Conservation (phyloP, 2,113 vertebrate species). For the Sorex araneus region DNA sequence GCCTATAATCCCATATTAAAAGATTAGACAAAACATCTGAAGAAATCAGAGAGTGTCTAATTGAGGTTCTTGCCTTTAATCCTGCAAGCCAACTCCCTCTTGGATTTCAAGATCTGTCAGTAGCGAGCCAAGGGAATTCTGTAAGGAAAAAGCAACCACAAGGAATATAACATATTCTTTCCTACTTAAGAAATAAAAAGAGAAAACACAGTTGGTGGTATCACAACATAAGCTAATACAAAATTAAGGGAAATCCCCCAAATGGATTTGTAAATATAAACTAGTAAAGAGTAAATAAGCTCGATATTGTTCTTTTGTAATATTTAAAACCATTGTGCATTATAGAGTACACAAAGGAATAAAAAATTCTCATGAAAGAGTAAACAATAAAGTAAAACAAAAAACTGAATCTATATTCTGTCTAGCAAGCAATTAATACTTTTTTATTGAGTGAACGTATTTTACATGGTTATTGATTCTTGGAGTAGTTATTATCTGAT, state of each 20-base stretch:
- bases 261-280: slow-evolving; percentile 70
- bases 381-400: slow-evolving; percentile 40
- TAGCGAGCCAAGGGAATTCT: slow-evolving; percentile 90
- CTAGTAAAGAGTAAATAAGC: slow-evolving; percentile 64
- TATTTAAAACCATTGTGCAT: slow-evolving; percentile 7
- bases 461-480: slow-evolving; percentile 33
- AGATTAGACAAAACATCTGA: slow-evolving; percentile 94
- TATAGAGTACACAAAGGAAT: background rate
- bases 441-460: slow-evolving; percentile 14
- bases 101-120: slow-evolving; percentile 92
- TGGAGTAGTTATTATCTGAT: background rate
- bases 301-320: slow-evolving; percentile 3
- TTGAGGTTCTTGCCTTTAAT: slow-evolving; percentile 94
- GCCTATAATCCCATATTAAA: slow-evolving; percentile 94
- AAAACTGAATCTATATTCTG: slow-evolving; percentile 40
- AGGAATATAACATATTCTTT: slow-evolving; percentile 87
- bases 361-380: slow-evolving; percentile 9
- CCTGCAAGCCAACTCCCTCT: slow-evolving; percentile 90
- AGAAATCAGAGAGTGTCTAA: slow-evolving; percentile 94
- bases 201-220: slow-evolving; percentile 77
- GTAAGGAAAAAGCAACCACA: slow-evolving; percentile 88
- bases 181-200: slow-evolving; percentile 84
- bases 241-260: slow-evolving; percentile 75
- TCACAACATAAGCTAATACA: slow-evolving; percentile 81
- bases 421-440: slow-evolving; percentile 38